Evolutionary conservation across 2,113 vertebrate species (phyloP), one percentile per base, ranked within the genome.

Genomic region (Eudyptes chrysolophus): DNA sequence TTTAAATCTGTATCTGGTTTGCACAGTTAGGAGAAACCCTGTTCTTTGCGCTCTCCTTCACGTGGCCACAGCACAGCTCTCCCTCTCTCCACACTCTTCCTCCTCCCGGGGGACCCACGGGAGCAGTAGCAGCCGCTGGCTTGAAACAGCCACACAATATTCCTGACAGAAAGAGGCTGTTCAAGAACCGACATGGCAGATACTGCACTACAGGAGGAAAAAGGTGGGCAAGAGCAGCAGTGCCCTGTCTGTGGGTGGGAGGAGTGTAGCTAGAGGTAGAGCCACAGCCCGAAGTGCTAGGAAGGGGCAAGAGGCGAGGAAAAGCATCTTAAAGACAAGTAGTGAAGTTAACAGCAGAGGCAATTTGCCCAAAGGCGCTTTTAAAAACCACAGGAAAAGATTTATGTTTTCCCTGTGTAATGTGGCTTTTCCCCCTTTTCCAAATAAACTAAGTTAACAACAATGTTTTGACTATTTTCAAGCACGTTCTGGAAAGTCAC

Each of bases 331-430:
- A 94, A 96, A 97, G 84, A 58, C 0, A 40, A 40, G 3, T 13
- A 96, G 87, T 83, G 89, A 96, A 94, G 78, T 90, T 95, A 95
- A 89, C 88, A 87, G 92, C 84, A 94, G 69, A 94, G 61, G 91
- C 92, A 97, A 97, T 97, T 95, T 97, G 96, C 95, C 94, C 97
- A 96, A 96, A 94, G 97, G 96, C 62, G 72, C 94, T 95, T 97
- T 97, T 95, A 95, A 97, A 97, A 97, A 96, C 96, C 97, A 70
- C 97, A 97, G 96, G 94, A 96, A 97, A 97, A 95, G 93, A 96
- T 95, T 97, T 96, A 96, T 97, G 93, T 94, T 97, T 97, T 95
- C 94, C 87, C 93, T 44, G 77, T 74, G 79, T 92, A 92, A 95
- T 88, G 94, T 84, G 96, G 96, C 95, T 97, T 97, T 95, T 5